Conservation (phyloP, 2,797 vertebrate species). For the Darevskia nairensis region DNA sequence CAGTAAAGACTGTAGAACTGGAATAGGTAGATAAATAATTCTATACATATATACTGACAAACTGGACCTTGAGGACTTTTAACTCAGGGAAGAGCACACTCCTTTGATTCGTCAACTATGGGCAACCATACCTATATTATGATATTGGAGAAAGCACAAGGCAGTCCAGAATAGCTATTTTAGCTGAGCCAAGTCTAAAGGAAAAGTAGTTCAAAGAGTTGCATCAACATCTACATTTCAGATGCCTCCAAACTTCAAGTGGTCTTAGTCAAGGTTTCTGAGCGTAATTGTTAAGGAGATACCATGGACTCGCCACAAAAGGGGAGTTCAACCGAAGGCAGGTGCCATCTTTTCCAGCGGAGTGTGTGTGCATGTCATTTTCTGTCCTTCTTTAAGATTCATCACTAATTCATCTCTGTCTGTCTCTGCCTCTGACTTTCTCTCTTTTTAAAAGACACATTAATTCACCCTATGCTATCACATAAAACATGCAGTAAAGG, state of each 20-base stretch:
- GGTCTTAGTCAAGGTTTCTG: not conserved
- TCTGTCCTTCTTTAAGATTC: slow-evolving; percentile 69
- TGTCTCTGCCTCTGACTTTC: too few relatives aligned
- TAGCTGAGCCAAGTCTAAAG: slow-evolving; percentile 9
- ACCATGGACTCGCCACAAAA: not conserved
- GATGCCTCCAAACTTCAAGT: not conserved
- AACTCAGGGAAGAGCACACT: not conserved
- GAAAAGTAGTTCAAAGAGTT: not conserved
- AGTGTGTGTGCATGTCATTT: slow-evolving; percentile 66
- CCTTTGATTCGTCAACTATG: not conserved
- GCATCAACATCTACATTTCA: not conserved
- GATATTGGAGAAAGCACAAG: not conserved
- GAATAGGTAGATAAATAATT: not conserved
- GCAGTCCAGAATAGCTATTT: not conserved
- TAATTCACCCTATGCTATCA: slow-evolving; percentile 69
- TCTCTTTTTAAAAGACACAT: slow-evolving; percentile 45
- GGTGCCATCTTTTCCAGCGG: slow-evolving; percentile 60
- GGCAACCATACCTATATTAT: not conserved
- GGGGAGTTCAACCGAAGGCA: slow-evolving; percentile 31
- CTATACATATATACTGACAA: not conserved
- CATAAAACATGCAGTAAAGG: slow-evolving; percentile 71
- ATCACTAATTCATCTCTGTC: slow-evolving; percentile 69
- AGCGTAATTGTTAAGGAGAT: slow-evolving; percentile 39
- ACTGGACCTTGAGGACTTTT: not conserved
- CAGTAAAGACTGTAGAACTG: not conserved